These are phyloP conservation scores for Ploceus nigricollis DNA, from an alignment of 2,113 vertebrate species.

Conservation along the genomic window DNA sequence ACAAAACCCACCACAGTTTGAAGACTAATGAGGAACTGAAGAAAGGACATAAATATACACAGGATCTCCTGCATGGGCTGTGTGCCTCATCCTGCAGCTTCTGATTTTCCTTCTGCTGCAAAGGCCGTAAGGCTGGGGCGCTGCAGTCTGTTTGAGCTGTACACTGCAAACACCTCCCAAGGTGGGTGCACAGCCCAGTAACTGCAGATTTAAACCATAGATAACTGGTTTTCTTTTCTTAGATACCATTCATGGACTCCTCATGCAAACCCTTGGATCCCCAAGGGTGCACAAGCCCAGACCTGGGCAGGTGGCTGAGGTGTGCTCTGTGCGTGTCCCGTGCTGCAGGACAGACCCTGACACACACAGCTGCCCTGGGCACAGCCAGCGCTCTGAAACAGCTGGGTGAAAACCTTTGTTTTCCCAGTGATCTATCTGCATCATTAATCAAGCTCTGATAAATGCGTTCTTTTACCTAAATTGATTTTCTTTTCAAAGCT, in stretches of 20 bases:
- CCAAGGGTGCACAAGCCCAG: not conserved
- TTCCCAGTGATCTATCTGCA: constrained; percentile 9
- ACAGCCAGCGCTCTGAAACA: not conserved
- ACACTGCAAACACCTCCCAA: not conserved
- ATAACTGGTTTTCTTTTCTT: not conserved
- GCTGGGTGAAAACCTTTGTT: constrained; percentile 17
- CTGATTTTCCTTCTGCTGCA: not conserved
- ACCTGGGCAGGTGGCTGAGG: too few relatives aligned
- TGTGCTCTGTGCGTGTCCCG: accelerated
- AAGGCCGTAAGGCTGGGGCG: not conserved
- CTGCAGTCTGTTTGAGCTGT: not conserved
- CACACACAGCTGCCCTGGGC: constrained; percentile 32
- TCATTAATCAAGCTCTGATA: constrained; percentile 59
- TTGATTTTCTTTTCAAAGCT: constrained; percentile 69
- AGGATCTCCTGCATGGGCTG: not conserved
- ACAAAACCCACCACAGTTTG: not conserved
- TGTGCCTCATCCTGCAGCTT: not conserved
- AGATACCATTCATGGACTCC: not conserved
- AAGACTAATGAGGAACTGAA: not conserved
- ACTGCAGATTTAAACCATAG: not conserved
- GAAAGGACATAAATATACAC: not conserved
- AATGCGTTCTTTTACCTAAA: constrained; percentile 62
- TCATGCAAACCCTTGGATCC: not conserved
- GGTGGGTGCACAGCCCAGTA: not conserved
- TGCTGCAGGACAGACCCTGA: not conserved